Base-by-base conservation (phyloP, 2,113 vertebrate genomes). In the Myotis yumanensis region DNA sequence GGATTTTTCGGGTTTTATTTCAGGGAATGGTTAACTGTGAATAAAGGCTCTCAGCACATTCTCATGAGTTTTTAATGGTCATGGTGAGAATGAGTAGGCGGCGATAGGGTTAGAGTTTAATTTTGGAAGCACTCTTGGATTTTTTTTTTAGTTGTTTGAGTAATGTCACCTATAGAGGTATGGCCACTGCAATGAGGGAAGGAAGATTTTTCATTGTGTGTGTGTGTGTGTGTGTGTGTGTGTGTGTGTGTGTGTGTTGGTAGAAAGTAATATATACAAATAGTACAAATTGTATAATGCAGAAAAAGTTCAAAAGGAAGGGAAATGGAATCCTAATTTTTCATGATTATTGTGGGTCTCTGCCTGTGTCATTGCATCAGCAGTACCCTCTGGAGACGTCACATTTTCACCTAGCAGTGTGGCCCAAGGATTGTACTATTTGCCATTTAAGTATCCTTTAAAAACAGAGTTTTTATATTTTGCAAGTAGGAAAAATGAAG, bases 351-450 rank as follows among this genome's bases (percentile, higher is more conserved):
- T 10, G 8, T 22, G 59, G 57, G 11, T 71, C 30, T 79, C 3
- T 25, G 14, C 1, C n/a, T 66, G n/a, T 40, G 64, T 17, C 25
- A 6, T 23, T 11, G 4, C 6, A 9, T 10, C 1, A 0, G 7
- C 20, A 2, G 7, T 25, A 1, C 3, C 9, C 15, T n/a, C 66
- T 2, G 17, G 2, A 30, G 5, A 37, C 1, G 0, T 12, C 2
- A 37, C 30, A 0, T 2, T 35, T 20, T 35, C 8, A 7, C 66
- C 16, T 10, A 7, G 37, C 23, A 8, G 12, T 14, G 4, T 5
- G 18, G n/a, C 66, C 11, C 0, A 2, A n/a, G 5, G 7, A 3
- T 71, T 32, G 6, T 2, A 28, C 3, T 11, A 0, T 15, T 17
- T 46, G 32, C 6, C 25, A 2, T 22, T 71, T 72, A 59, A 43